phyloP scores from a whole-genome alignment of 2,113 vertebrate species.

The Mus pahari region DNA sequence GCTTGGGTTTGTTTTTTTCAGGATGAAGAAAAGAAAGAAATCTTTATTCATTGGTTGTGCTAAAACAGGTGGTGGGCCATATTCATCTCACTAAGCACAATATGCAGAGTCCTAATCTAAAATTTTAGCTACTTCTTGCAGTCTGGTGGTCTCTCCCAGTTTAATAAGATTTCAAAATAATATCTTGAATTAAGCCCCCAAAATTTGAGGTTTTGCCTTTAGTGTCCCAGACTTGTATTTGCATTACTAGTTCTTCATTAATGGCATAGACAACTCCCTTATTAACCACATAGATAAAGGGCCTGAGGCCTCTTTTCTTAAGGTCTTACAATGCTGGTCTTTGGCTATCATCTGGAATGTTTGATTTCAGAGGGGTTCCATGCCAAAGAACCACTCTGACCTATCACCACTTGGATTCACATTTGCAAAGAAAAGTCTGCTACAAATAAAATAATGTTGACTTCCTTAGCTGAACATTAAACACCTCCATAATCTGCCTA shows the following conservation, averaged over 20 bases:
- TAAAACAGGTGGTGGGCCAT: neutral
- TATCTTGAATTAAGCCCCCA: neutral
- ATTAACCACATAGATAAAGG: neutral
- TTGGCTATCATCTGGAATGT: neutral
- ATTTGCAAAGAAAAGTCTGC: neutral
- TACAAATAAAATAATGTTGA: neutral
- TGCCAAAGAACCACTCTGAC: neutral
- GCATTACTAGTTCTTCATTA: neutral
- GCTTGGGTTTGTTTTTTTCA: neutral
- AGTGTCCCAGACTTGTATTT: neutral
- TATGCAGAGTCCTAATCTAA: neutral
- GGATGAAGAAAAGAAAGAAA: neutral
- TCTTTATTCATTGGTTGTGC: neutral
- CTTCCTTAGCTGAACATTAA: neutral
- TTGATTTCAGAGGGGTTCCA: neutral
- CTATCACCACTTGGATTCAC: neutral
- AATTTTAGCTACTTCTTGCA: neutral
- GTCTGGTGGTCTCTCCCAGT: neutral
- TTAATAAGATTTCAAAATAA: slow-evolving; percentile 3
- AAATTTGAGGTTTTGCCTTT: neutral
- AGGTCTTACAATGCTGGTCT: neutral
- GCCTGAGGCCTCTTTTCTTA: neutral
- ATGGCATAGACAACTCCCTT: neutral
- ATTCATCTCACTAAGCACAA: neutral
- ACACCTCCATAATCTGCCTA: neutral